Percentiles rank a stretch among this genome's conserved stretches.
Evolutionary conservation across 2,797 vertebrate genomes (phyloP).

Genomic region (Vultur gryphus): DNA sequence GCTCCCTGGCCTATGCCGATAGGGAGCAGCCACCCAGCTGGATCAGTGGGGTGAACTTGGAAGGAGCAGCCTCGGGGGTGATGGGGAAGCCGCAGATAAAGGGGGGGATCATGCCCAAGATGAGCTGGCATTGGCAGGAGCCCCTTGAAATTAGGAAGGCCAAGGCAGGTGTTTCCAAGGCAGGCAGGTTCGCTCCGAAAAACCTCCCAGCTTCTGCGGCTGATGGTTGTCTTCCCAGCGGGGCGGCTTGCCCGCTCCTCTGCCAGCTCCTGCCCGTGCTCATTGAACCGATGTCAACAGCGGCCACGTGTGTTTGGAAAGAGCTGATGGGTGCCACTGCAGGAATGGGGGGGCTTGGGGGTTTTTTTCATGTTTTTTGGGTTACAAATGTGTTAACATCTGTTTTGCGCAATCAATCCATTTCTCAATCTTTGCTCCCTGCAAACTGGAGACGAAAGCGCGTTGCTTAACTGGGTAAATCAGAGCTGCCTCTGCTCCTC

Average conservation of each 20-base stretch:
- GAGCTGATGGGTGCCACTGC: neutral
- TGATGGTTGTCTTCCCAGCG: neutral
- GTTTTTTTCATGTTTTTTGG: neutral
- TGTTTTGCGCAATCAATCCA: neutral
- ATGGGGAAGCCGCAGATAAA: neutral
- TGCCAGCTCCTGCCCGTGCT: neutral
- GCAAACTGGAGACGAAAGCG: rapidly evolving
- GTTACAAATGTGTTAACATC: neutral
- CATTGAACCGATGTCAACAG: neutral
- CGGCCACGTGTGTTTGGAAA: neutral
- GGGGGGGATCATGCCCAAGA: neutral
- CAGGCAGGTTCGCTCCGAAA: neutral
- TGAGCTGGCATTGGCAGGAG: neutral
- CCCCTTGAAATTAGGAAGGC: neutral
- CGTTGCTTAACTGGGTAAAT: neutral
- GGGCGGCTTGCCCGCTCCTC: neutral
- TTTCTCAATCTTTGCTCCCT: conserved; percentile 8
- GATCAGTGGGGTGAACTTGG: neutral
- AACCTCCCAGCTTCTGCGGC: neutral
- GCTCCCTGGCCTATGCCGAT: neutral
- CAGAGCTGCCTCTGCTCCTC: neutral
- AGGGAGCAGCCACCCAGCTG: neutral
- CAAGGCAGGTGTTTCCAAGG: neutral
- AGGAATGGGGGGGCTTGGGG: neutral
- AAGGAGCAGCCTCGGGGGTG: neutral